Evolutionary conservation across 2,113 vertebrate species (phyloP), one percentile per base, ranked within the genome.

Genomic region (Smithornis capensis): DNA sequence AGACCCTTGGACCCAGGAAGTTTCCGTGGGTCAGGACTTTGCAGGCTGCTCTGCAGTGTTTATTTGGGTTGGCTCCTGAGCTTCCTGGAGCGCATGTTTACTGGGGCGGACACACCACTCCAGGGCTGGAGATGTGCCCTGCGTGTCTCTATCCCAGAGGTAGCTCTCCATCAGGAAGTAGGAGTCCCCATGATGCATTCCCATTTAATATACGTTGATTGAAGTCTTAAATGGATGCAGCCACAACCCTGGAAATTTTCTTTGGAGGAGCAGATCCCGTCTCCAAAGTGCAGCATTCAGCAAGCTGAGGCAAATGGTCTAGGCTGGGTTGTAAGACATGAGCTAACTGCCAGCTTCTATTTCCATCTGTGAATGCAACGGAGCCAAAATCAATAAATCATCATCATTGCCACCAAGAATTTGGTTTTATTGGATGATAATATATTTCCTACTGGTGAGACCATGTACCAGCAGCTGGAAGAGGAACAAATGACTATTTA

Each of bases 311-410:
- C 3, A 3, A 93, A 92, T 44, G 85, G 96, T 75, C 90, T 91
- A 96, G 94, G 90, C 95, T 92, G 94, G 88, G 94, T 71, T 95
- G 94, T 90, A 96, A 96, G 95, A 95, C 95, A 84, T 96, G 94
- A 97, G 88, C 90, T 96, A 95, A 96, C 86, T 96, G 96, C 95
- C 93, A 95, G 94, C 86, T 96, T 96, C 90, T 95, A 89, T 93
- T 97, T 96, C 96, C 96, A 97, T 96, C 95, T 96, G 95, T 75
- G 76, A 95, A 62, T 1, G 14, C 56, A 5, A 13, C 2, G 1
- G 56, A 93, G 96, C 96, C 96, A 97, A 96, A 90, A 95, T 94
- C 95, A 97, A 95, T 96, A 97, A 97, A 97, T 96, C 92, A 96
- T 93, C 92, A 84, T 92, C 88, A 68, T 71, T 96, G 94, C 94